Base-by-base conservation (phyloP, 2,797 vertebrate species). In the Sebastes taczanowskii region DNA sequence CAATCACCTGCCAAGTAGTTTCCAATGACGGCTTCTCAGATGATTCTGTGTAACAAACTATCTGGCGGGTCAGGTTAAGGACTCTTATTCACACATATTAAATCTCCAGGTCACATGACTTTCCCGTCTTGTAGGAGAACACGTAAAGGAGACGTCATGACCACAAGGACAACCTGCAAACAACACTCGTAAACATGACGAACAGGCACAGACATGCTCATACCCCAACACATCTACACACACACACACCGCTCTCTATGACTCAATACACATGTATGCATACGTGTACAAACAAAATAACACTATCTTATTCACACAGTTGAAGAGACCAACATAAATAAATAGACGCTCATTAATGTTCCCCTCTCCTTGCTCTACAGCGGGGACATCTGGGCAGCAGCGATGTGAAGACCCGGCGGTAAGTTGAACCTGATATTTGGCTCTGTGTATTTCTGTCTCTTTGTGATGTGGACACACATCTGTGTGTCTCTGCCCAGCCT, bases 391-490 rank as follows among this genome's bases (percentile, higher is more conserved):
- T 90, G 91, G 86, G 77, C 80, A 6, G 62, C 89, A 88, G 86
- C 2, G 78, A 71, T 55, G 63, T 72, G 63, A 79, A 30, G 78
- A 72, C 70, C 20, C 7, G 5, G 29, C 60, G 29, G 86, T 82
- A 83, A 91, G 64, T 83, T 71, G 81, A 92, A 89, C 78, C 78
- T 89, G 86, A 91, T 78, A 85, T 91, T 89, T 91, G 82, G 42
- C 62, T 83, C 5, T 0, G 58, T 30, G 75, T 90, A 85, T 87
- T 84, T 79, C 68, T 82, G 86, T 85, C 73, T 90, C 66, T 83
- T 81, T 90, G 74, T 90, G 91, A 90, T 93, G 91, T 93, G 91
- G 88, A 92, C 63, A 30, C 83, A 89, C 87, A 92, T 91, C 73
- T 93, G 89, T 82, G 84, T 23, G 77, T 86, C 87, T 88, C 84